Evolutionary conservation across 1,140 invertebrate genomes (phyloP).

Genomic region (Eueides isabella): DNA sequence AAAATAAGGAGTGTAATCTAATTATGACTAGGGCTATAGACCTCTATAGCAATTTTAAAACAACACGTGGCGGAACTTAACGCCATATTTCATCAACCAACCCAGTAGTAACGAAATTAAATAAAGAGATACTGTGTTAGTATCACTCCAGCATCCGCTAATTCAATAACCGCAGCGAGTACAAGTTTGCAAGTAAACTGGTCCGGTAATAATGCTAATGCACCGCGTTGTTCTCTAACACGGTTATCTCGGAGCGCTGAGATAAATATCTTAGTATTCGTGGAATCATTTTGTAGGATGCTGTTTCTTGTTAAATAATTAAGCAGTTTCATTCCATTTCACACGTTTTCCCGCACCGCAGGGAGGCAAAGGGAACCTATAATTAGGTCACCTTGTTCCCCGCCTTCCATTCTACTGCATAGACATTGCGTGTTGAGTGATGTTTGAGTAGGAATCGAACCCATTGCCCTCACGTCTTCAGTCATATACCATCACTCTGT

Average conservation of each 20-base stretch:
- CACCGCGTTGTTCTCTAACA: slow-evolving; percentile 34
- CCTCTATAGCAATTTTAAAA: too few relatives aligned
- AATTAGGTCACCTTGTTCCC: background rate
- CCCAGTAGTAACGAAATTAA: background rate
- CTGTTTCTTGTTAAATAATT: background rate
- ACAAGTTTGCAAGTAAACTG: slow-evolving; percentile 29
- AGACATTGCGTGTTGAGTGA: background rate
- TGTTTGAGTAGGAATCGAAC: too few relatives aligned
- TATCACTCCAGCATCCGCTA: slow-evolving; percentile 15
- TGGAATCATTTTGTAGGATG: background rate
- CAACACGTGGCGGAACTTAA: too few relatives aligned
- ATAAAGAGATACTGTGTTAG: background rate
- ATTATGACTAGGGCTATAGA: too few relatives aligned
- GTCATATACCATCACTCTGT: too few relatives aligned
- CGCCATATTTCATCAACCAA: too few relatives aligned
- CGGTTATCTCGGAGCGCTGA: slow-evolving; percentile 19
- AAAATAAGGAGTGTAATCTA: too few relatives aligned
- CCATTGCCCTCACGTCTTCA: too few relatives aligned
- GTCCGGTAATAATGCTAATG: slow-evolving; percentile 37
- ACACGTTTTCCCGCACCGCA: too few relatives aligned
- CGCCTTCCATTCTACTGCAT: background rate
- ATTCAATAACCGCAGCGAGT: slow-evolving; percentile 26
- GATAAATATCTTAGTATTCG: slow-evolving; percentile 27
- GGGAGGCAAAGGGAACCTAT: background rate
- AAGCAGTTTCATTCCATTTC: too few relatives aligned